These are phyloP conservation scores for Borostomias antarcticus DNA, from an alignment of 2,797 vertebrate genomes.

Conservation along the genomic window DNA sequence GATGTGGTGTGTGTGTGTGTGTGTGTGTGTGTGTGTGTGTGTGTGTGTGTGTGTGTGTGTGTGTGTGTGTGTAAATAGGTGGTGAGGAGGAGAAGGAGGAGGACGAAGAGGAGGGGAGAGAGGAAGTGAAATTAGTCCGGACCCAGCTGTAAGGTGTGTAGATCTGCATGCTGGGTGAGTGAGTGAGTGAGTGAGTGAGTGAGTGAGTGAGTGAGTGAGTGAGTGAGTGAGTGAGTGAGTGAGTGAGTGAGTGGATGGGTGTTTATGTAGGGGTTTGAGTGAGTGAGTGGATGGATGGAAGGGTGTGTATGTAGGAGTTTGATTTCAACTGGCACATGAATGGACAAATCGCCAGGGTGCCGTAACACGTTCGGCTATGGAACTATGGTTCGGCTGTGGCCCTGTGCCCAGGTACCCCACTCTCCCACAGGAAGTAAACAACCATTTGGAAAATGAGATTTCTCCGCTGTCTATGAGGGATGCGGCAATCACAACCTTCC, in stretches of 20 bases:
- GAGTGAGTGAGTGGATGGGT: background rate
- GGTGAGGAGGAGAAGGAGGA: background rate
- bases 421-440: slow-evolving; percentile 18
- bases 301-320: background rate
- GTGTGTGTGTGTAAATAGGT: background rate
- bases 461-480: slow-evolving; percentile 12
- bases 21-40: too few relatives aligned
- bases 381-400: slow-evolving; percentile 1
- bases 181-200: background rate
- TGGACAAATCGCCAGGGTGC: background rate
- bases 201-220: background rate
- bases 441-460: slow-evolving; percentile 11
- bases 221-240: background rate
- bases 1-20: too few relatives aligned
- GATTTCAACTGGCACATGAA: background rate
- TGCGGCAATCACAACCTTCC: slow-evolving; percentile 3
- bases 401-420: background rate
- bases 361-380: slow-evolving; percentile 28
- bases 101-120: background rate
- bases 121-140: too few relatives aligned
- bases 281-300: background rate
- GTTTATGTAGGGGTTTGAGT: background rate
- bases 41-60: too few relatives aligned
- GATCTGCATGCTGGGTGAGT: background rate
- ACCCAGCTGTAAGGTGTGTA: too few relatives aligned